Base-by-base conservation (phyloP, 1,140 invertebrate genomes). In the Drosophila leontia region DNA sequence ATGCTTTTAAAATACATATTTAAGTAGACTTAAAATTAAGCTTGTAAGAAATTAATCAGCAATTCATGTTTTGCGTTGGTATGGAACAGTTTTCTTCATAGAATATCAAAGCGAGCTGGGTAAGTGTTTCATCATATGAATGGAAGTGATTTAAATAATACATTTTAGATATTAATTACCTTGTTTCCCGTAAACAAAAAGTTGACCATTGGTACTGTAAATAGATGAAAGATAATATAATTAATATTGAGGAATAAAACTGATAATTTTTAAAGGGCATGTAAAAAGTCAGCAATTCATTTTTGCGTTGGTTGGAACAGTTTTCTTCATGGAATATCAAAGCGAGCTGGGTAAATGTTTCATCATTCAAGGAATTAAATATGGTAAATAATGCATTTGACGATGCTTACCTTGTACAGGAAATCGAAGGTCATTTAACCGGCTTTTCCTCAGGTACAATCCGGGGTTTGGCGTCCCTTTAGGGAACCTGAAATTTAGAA, bases 301-400 rank as follows among this genome's bases (percentile, higher is more conserved):
- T 65, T 62, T 65, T 62, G 62, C 62, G 62, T 65, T 65, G 62
- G 56, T 64, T 64, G 62, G 62, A 64, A 64, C 62, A 64, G 62
- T 64, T 64, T 23, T 64, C 62, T 64, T 64, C 62, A 64, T 64
- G n/a, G 29, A 6, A 44, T 61, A 44, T 64, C 62, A 64, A 64
- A 64, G 62, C 62, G 62, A 65, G 62, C 62, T 65, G 62, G 62
- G 62, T 58, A 53, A 65, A 62, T 65, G 39, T 65, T 65, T 65
- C 62, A 65, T 13, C 59, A 44, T 65, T 56, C 53, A 3, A 56
- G 13, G 51, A 5, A 11, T 39, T 55, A 5, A 9, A 26, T 26
- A 39, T 1, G 11, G 7, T n/a, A 7, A 15, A 39, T 4, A 3
- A n/a, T 11, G 0, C 0, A 3, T 39, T 56, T 3, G 0, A 23